These are phyloP conservation scores for Drosophila stalkeri DNA, from an alignment of 2,888 invertebrate genomes.

Conservation along the genomic window DNA sequence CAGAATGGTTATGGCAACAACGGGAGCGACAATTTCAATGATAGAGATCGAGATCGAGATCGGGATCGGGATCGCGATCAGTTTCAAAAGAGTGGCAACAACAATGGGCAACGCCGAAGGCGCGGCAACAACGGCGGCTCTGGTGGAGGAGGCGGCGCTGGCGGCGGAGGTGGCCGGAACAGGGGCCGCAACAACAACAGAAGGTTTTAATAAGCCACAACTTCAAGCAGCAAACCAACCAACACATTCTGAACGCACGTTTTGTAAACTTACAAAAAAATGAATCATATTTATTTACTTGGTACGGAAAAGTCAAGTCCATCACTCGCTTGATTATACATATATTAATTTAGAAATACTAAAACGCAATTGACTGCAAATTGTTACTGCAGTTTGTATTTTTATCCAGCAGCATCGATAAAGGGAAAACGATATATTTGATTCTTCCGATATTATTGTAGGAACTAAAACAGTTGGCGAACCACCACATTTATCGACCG, in stretches of 20 bases:
- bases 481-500: conserved; percentile 34
- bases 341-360: conserved; percentile 40
- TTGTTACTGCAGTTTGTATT: conserved; percentile 21
- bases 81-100: conserved; percentile 54
- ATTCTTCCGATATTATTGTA: not conserved
- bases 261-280: conserved; percentile 29
- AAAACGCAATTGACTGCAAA: conserved; percentile 28
- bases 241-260: conserved; percentile 42
- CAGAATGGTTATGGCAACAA: conserved; percentile 65
- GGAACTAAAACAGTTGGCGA: not conserved
- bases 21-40: conserved; percentile 53
- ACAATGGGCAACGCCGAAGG: conserved; percentile 61
- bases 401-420: conserved; percentile 27
- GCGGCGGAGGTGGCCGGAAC: conserved; percentile 42
- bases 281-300: conserved; percentile 22
- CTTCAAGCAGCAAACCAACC: conserved; percentile 6
- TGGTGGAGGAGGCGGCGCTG: conserved; percentile 51
- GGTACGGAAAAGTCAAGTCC: conserved; percentile 16
- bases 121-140: conserved; percentile 64
- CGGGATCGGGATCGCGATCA: conserved; percentile 63
- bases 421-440: conserved; percentile 7
- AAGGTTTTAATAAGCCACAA: conserved; percentile 67
- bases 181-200: conserved; percentile 77
- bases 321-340: conserved; percentile 43
- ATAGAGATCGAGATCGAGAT: conserved; percentile 69